phyloP scores from a whole-genome alignment of 2,888 invertebrate genomes.

The Chrysotoxum bicinctum region DNA sequence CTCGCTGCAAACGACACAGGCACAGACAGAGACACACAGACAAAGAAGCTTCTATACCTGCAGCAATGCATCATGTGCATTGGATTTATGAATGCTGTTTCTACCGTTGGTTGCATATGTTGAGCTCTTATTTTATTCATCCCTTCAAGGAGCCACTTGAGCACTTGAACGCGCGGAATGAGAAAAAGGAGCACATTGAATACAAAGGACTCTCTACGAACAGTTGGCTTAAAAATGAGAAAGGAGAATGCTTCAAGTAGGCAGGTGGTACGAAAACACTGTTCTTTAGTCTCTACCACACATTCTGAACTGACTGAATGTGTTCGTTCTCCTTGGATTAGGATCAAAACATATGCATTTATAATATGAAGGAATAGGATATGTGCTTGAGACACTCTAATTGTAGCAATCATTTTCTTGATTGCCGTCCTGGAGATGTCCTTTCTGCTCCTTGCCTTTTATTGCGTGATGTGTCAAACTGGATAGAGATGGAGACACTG shows the following conservation, averaged over 20 bases:
- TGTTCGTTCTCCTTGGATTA: constrained; percentile 59
- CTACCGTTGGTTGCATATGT: constrained; percentile 39
- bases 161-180: constrained; percentile 54
- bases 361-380: constrained; percentile 50
- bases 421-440: constrained; percentile 61
- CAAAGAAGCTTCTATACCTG: not conserved
- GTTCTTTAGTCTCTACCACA: constrained; percentile 36
- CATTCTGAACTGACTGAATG: constrained; percentile 27
- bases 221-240: constrained; percentile 53
- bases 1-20: constrained; percentile 28
- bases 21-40: not conserved
- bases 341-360: constrained; percentile 40
- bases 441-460: constrained; percentile 10
- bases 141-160: constrained; percentile 55
- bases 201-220: constrained; percentile 54
- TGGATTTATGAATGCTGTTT: constrained; percentile 61
- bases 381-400: constrained; percentile 72
- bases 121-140: constrained; percentile 62
- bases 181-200: constrained; percentile 59
- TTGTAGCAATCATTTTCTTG: constrained; percentile 72
- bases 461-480: constrained; percentile 21
- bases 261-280: constrained; percentile 62
- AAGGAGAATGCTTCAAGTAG: constrained; percentile 60
- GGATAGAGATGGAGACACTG: not conserved
- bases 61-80: constrained; percentile 29